A percentile compares a stretch with the other conserved stretches of the same genome.
phyloP scores from a whole-genome alignment of 2,797 vertebrate genomes.

The Alosa sapidissima region DNA sequence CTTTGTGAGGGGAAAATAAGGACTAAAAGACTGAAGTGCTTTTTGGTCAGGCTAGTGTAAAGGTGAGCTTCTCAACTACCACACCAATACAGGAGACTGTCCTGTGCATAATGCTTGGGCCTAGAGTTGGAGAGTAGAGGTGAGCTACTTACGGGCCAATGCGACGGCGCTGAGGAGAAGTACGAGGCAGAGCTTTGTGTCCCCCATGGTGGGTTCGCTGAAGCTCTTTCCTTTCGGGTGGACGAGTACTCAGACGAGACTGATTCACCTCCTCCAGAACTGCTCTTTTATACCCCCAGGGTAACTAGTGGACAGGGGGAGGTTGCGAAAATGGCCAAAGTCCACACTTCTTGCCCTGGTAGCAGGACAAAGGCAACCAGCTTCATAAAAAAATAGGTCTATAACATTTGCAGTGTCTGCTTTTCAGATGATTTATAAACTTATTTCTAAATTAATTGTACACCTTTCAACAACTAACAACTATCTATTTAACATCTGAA shows the following conservation, averaged over 20 bases:
- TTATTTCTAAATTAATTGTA: neutral
- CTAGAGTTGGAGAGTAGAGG: neutral
- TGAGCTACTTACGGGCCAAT: slow-evolving; percentile 79
- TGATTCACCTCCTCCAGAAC: slow-evolving; percentile 46
- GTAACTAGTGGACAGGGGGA: slow-evolving; percentile 31
- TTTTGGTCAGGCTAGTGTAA: neutral
- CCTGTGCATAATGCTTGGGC: no score
- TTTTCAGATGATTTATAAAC: neutral
- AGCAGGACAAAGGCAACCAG: slow-evolving; percentile 74
- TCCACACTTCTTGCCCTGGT: slow-evolving; percentile 67
- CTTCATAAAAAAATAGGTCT: slow-evolving; percentile 53
- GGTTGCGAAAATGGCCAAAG: slow-evolving; percentile 68
- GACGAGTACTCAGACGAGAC: slow-evolving; percentile 70
- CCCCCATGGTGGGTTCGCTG: slow-evolving; percentile 82
- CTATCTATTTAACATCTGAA: neutral
- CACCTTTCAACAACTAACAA: neutral
- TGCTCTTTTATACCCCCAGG: slow-evolving; percentile 67
- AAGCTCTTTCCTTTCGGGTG: slow-evolving; percentile 67
- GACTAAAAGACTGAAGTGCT: neutral
- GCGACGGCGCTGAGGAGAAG: slow-evolving; percentile 70
- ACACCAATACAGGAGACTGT: no score
- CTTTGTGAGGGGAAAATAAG: neutral
- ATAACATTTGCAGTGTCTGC: neutral
- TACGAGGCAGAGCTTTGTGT: slow-evolving; percentile 77
- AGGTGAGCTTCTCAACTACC: slow-evolving; percentile 64